Conservation (phyloP, 2,113 vertebrate genomes). For the Pituophis catenifer region DNA sequence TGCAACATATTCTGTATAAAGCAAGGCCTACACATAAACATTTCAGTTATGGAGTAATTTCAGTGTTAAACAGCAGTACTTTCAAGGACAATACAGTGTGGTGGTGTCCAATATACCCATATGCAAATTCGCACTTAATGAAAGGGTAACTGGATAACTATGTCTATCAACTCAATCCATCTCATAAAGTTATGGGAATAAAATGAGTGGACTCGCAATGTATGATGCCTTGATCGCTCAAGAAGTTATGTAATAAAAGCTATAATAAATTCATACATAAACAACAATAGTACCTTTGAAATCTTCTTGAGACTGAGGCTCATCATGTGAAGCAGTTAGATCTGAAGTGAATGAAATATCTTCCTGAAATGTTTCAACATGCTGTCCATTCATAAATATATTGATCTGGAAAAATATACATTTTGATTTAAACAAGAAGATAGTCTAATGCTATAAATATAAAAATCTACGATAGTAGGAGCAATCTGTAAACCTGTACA, state of each 20-base stretch:
- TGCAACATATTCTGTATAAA: background rate
- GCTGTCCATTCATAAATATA: constrained; percentile 71
- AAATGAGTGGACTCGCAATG: background rate
- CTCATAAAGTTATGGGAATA: background rate
- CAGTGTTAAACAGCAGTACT: constrained; percentile 48
- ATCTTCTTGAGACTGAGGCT: constrained; percentile 51
- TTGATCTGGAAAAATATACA: constrained; percentile 63
- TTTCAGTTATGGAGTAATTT: constrained; percentile 3
- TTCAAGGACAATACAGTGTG: constrained; percentile 15
- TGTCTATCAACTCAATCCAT: background rate
- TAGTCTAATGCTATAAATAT: background rate
- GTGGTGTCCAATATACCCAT: background rate
- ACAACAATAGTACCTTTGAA: constrained; percentile 62
- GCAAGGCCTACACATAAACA: background rate
- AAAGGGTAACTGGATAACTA: background rate
- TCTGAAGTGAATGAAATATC: constrained; percentile 60
- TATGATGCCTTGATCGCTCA: background rate
- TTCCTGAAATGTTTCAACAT: constrained; percentile 71
- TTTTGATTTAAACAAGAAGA: constrained; percentile 2
- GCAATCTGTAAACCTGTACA: background rate
- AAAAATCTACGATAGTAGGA: background rate
- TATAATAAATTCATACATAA: background rate
- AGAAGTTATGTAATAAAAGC: background rate
- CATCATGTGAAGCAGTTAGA: constrained; percentile 32
- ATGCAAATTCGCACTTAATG: background rate